These are phyloP conservation scores for Xylophagus ater DNA, from an alignment of 2,888 invertebrate species.

Conservation along the genomic window DNA sequence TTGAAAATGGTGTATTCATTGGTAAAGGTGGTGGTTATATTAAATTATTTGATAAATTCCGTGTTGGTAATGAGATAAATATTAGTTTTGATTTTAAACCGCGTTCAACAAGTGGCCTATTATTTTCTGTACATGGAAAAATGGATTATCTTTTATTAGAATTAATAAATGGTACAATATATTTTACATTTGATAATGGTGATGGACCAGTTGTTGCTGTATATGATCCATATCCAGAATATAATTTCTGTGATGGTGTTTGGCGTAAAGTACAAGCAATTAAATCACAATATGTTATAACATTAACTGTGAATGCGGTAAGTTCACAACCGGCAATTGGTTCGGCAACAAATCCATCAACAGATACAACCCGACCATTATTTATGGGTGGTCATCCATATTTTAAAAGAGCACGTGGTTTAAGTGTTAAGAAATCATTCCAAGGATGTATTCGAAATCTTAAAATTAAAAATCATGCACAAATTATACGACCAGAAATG, in stretches of 20 bases:
- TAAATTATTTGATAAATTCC: slow-evolving; percentile 56
- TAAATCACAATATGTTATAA: slow-evolving; percentile 84
- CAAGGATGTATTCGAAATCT: slow-evolving; percentile 72
- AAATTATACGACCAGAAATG: slow-evolving; percentile 45
- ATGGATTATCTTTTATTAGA: slow-evolving; percentile 79
- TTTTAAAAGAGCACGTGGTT: slow-evolving; percentile 46
- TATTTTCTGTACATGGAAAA: slow-evolving; percentile 75
- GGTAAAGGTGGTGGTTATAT: slow-evolving; percentile 64
- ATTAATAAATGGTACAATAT: slow-evolving; percentile 73
- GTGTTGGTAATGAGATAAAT: slow-evolving; percentile 65
- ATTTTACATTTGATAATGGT: slow-evolving; percentile 68
- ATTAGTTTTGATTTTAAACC: slow-evolving; percentile 81
- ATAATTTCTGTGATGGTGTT: slow-evolving; percentile 81
- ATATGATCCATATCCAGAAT: slow-evolving; percentile 53
- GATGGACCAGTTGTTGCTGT: slow-evolving; percentile 66
- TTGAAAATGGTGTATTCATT: slow-evolving; percentile 78
- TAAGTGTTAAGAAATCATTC: slow-evolving; percentile 58
- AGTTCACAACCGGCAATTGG: slow-evolving; percentile 64
- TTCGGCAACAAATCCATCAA: slow-evolving; percentile 48
- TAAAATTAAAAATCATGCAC: slow-evolving; percentile 45
- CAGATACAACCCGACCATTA: slow-evolving; percentile 73
- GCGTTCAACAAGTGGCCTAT: slow-evolving; percentile 68
- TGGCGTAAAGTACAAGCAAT: slow-evolving; percentile 82
- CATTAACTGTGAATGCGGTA: slow-evolving; percentile 73
- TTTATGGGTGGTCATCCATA: slow-evolving; percentile 83